Base-by-base conservation (phyloP, 2,888 invertebrate genomes). In the Spicauda simplicius region DNA sequence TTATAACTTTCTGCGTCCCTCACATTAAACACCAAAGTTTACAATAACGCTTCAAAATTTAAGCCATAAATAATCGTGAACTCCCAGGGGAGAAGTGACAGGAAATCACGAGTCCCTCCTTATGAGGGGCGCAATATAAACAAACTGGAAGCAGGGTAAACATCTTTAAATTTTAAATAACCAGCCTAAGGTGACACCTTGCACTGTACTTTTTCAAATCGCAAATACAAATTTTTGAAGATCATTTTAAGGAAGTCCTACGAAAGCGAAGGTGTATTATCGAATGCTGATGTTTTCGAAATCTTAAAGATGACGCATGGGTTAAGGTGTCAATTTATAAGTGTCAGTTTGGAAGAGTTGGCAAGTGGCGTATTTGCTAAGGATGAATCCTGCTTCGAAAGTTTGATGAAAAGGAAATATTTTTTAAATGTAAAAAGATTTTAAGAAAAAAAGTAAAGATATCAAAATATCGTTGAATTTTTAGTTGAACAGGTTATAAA, bases 251-350 rank as follows among this genome's bases (percentile, higher is more conserved):
- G 20, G 16, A 50, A 33, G 60, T 50, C 50, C 8, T 16, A 0
- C 16, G 25, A 14, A 4, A 37, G 16, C 14, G 54, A 66, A 66
- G 60, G 66, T 37, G 20, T 33, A 61, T 60, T 55, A 60, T 66
- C 20, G 66, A 61, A 48, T 56, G 50, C 37, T 53, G 48, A 59
- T 52, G 52, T 14, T 14, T 16, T 16, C 12, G 54, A 30, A 56
- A 37, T 61, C 57, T 50, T 18, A n/a, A 81, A 85, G 84, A 85
- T 86, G 85, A 78, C 78, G 77, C 65, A 55, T 61, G 71, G 79
- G 81, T 82, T 82, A 84, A 80, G 77, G 74, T 75, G 83, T 80
- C 85, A 83, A 87, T 86, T 87, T 85, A 81, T 86, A 83, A 81
- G 77, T 80, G 86, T 84, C 86, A 83, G 83, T 77, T 50, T 55